A percentile compares a stretch with the other conserved stretches of the same genome.
Evolutionary conservation across 2,113 vertebrate species (phyloP).

Genomic region (Gambusia holbrooki): DNA sequence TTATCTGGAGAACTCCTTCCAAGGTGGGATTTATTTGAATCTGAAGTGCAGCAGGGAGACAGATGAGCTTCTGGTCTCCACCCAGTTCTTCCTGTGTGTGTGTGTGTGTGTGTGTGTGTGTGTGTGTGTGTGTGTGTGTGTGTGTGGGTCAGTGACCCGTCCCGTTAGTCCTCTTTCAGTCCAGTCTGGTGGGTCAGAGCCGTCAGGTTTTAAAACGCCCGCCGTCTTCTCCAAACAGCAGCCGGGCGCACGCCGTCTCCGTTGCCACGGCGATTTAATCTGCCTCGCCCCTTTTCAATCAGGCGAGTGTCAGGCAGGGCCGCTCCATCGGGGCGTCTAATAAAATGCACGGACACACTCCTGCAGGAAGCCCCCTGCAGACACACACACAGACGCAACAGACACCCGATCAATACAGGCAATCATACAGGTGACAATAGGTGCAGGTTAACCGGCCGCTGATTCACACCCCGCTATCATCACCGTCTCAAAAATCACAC

Average conservation of each 20-base stretch:
- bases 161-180: neutral
- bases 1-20: neutral
- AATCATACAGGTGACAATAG: conserved; percentile 62
- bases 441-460: conserved; percentile 42
- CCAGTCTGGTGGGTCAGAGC: conserved; percentile 48
- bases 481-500: conserved; percentile 50
- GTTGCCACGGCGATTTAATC: conserved; percentile 67
- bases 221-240: conserved; percentile 53
- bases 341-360: conserved; percentile 75
- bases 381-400: conserved; percentile 12
- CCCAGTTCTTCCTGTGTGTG: conserved; percentile 9
- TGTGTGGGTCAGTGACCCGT: conserved; percentile 17
- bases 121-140: conserved; percentile 20
- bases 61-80: conserved; percentile 14
- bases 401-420: conserved; percentile 57
- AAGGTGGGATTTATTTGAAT: neutral
- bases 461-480: conserved; percentile 59
- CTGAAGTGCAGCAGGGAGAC: neutral
- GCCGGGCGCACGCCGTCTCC: conserved; percentile 24
- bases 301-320: conserved; percentile 55
- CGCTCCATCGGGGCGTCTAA: conserved; percentile 49
- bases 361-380: conserved; percentile 43
- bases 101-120: conserved; percentile 16
- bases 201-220: conserved; percentile 44
- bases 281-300: conserved; percentile 70